Percentiles rank a stretch among this genome's conserved stretches.
Evolutionary conservation across 2,888 invertebrate genomes (phyloP).

Genomic region (Drosophila mercatorum): DNA sequence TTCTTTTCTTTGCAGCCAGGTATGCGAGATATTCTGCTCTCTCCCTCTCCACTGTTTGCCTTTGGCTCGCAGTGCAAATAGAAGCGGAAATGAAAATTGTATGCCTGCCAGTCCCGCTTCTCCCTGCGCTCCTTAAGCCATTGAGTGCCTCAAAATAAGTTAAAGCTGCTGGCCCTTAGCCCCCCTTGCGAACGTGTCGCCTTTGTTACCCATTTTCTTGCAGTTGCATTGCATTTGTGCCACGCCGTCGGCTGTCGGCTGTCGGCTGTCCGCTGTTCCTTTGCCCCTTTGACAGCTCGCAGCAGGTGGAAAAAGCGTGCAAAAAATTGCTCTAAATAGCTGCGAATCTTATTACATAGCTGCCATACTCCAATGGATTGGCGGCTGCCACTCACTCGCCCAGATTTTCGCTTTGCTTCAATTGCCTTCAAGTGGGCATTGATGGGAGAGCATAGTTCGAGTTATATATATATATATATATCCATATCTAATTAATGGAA

Average conservation of each 20-base stretch:
- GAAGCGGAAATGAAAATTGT: constrained; percentile 71
- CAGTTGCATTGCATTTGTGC: constrained; percentile 63
- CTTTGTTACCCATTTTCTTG: constrained; percentile 38
- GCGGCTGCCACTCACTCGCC: background rate
- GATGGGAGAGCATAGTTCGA: constrained; percentile 14
- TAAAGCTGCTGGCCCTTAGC: constrained; percentile 46
- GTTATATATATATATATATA: constrained; percentile 7
- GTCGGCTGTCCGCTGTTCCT: constrained; percentile 1
- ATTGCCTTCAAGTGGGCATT: constrained; percentile 45
- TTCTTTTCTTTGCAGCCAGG: constrained; percentile 58
- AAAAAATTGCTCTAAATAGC: constrained; percentile 66
- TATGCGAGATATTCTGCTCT: constrained; percentile 34
- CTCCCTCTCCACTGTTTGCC: constrained; percentile 27
- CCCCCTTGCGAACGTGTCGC: constrained; percentile 23
- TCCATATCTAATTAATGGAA: constrained; percentile 49
- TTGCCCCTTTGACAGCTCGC: constrained; percentile 46
- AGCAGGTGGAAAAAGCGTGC: constrained; percentile 38
- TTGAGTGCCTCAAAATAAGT: constrained; percentile 52
- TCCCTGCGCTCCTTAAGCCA: constrained; percentile 20
- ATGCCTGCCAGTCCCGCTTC: constrained; percentile 49
- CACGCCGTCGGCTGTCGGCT: constrained; percentile 36
- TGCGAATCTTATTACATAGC: constrained; percentile 63
- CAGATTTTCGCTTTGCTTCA: constrained; percentile 21
- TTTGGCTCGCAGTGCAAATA: constrained; percentile 62
- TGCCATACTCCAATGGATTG: constrained; percentile 19